phyloP scores from a whole-genome alignment of 2,888 invertebrate genomes.

The Nomada lathburiana region DNA sequence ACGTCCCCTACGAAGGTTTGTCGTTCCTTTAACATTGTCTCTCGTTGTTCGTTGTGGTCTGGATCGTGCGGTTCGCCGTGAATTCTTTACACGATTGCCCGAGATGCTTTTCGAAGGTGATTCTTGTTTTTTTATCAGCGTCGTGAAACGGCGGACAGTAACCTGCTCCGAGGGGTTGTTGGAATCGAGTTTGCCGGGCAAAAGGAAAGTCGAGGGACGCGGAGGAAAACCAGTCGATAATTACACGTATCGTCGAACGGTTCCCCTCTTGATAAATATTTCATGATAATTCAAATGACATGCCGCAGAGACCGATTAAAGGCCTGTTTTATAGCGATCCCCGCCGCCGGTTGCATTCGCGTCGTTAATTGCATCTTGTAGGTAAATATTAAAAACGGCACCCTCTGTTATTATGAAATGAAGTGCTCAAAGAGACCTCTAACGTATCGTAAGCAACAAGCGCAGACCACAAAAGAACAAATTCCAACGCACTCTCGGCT shows the following conservation, averaged over 20 bases:
- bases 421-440: constrained; percentile 10
- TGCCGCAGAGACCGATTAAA: constrained; percentile 21
- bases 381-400: neutral
- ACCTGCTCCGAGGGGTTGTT: neutral
- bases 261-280: constrained; percentile 40
- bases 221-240: constrained; percentile 49
- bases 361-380: constrained; percentile 30
- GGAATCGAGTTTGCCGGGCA: neutral
- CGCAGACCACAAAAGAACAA: too few relatives aligned
- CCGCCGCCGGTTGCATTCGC: constrained; percentile 12
- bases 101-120: neutral
- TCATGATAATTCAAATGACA: constrained; percentile 37
- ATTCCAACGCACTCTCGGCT: too few relatives aligned
- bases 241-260: constrained; percentile 47
- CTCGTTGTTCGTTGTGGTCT: neutral
- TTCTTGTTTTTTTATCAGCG: neutral
- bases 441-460: neutral
- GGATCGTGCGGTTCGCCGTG: constrained; percentile 3
- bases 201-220: constrained; percentile 6
- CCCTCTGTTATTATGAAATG: neutral
- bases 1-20: constrained; percentile 11
- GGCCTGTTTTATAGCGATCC: constrained; percentile 17
- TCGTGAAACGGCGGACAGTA: constrained; percentile 4
- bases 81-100: neutral
- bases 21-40: constrained; percentile 9